Base-by-base conservation (phyloP, 2,888 invertebrate genomes). In the Griposia aprilina region DNA sequence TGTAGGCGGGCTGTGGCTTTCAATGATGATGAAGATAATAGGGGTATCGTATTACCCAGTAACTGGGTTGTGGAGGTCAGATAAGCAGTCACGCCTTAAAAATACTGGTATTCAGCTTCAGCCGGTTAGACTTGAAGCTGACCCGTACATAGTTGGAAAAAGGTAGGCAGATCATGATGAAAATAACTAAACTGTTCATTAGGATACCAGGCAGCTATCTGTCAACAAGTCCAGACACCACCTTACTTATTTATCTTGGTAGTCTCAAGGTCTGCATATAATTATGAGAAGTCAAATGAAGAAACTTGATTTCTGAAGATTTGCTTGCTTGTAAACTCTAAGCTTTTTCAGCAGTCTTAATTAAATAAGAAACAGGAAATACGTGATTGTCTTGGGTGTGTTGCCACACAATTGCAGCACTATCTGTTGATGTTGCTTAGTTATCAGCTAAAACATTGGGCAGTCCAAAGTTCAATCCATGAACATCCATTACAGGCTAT, bases 401-500 rank as follows among this genome's bases (percentile, higher is more conserved):
- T 17, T 63, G n/a, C 41, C n/a, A 45, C 6, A 78, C n/a, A 41
- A 57, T 45, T 65, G 23, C 15, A 52, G 1, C 8, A 17, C 2
- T 36, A 41, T 23, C 55, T 13, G 8, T 41, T 50, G 48, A 26
- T 59, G 7, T 0, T 30, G 17, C 15, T 52, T 45, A 45, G 4
- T 26, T 76, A 41, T 52, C 30, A 23, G 17, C 7, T 30, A 62
- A 69, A 62, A 52, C 17, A 69, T 69, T 60, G 30, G 0, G 20
- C 11, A 5, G 76, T 52, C 45, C 76, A 62, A 78, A 69, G 45
- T 41, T 50, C 50, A 30, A 41, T 52, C 13, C 20, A 15, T 17
- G 20, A 30, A 30, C 1, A 55, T n/a, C n/a, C n/a, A 66, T 50
- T 11, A 63, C 13, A 13, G 50, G 13, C 15, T 11, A 59, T 73